A percentile compares a stretch with the other conserved stretches of the same genome.
These are phyloP conservation scores for Hemiprocne comata DNA, from an alignment of 2,113 vertebrate species.

Conservation along the genomic window DNA sequence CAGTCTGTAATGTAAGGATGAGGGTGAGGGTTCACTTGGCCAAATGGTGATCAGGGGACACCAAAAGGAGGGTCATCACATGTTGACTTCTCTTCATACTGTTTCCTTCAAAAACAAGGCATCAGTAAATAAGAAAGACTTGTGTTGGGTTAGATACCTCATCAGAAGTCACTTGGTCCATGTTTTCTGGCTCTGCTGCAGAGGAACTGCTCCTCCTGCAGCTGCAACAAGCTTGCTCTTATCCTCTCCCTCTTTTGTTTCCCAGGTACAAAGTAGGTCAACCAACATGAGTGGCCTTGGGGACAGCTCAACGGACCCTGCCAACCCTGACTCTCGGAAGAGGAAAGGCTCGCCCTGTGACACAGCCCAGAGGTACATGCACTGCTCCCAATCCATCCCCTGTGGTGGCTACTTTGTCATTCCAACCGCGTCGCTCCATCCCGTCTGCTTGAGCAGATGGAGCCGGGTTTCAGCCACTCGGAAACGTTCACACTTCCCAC, in stretches of 20 bases:
- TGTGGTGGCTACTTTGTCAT: background rate
- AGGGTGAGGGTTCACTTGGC: background rate
- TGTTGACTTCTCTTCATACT: background rate
- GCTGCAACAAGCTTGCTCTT: background rate
- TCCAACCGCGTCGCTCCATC: background rate
- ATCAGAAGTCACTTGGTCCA: background rate
- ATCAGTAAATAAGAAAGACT: background rate
- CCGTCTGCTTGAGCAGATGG: slow-evolving; percentile 61
- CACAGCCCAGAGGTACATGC: slow-evolving; percentile 87
- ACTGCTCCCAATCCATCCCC: background rate
- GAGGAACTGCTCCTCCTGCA: background rate
- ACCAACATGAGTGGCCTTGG: slow-evolving; percentile 94
- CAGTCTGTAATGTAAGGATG: background rate
- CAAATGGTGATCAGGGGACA: background rate
- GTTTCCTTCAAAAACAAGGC: background rate
- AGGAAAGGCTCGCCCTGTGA: slow-evolving; percentile 92
- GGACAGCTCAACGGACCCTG: slow-evolving; percentile 89
- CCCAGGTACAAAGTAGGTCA: slow-evolving; percentile 87
- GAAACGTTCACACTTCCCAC: slow-evolving; percentile 56
- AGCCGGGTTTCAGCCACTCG: slow-evolving; percentile 4
- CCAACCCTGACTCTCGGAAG: slow-evolving; percentile 88
- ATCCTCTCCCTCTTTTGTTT: background rate
- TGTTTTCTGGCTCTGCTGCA: background rate
- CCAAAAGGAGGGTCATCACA: rapidly evolving
- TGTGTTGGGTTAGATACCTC: background rate